Base-by-base conservation (phyloP, 2,113 vertebrate genomes). In the Oxyura jamaicensis region DNA sequence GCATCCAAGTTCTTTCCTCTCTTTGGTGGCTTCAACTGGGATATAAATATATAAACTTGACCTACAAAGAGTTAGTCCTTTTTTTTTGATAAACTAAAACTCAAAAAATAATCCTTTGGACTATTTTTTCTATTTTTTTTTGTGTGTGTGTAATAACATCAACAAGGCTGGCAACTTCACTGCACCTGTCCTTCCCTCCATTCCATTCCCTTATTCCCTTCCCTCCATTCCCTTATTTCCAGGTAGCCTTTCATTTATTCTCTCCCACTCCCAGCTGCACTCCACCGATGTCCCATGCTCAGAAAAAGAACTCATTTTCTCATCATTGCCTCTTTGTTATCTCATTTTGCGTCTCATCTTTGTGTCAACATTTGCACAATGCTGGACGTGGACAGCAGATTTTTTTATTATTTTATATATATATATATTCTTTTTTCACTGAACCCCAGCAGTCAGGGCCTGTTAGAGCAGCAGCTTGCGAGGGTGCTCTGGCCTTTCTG, bases 241-340 rank as follows among this genome's bases (percentile, higher is more conserved):
- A 55, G 4, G 16, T 11, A 48, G 36, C 29, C 18, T 78, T 86
- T 67, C 26, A 31, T 39, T 79, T 68, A 39, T 69, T 62, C 29
- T 14, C 13, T 53, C 73, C 36, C 19, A 18, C 31, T 44, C 15
- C 33, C 5, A 53, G 16, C 12, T 62, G 59, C 73, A 76, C 19
- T 8, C 29, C 1, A 1, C 10, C 0, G 1, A 82, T 17, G 11
- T 36, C 48, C 21, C 56, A 39, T 0, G 1, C 12, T 67, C 55
- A 41, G 52, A 63, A 86, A 91, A 81, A 52, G 17, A 2, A 29
- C 4, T 39, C 2, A 26, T 79, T 68, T 79, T 48, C 39, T 85
- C 15, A 15, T 66, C 35, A n/a, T 6, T 1, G 2, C 52, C 35
- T 81, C 26, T 44, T 29, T 13, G 10, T 6, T 3, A 7, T 4